phyloP scores from a whole-genome alignment of 2,888 invertebrate genomes.

The Neria commutata region DNA sequence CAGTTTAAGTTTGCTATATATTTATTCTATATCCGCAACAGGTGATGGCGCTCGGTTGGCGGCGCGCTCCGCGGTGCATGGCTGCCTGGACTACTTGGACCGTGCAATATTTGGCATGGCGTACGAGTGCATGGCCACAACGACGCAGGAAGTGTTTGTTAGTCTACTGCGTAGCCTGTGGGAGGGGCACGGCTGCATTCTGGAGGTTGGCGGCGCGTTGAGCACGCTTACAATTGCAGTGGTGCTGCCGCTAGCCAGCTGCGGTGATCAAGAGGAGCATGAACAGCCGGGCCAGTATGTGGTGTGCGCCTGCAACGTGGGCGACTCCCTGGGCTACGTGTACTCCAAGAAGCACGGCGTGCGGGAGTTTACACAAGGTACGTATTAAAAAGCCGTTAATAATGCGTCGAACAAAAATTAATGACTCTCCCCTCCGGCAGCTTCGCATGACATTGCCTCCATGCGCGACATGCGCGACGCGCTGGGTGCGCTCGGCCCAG shows the following conservation, averaged over 20 bases:
- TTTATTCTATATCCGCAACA: conserved; percentile 36
- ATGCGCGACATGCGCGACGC: conserved; percentile 88
- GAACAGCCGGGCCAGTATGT: conserved; percentile 62
- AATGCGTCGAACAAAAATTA: not conserved
- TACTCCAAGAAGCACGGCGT: conserved; percentile 79
- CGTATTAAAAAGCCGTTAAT: conserved; percentile 14
- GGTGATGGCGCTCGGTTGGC: conserved; percentile 81
- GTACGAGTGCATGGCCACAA: conserved; percentile 60
- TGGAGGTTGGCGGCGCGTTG: conserved; percentile 80
- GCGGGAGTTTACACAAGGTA: conserved; percentile 78
- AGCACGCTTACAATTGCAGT: conserved; percentile 85
- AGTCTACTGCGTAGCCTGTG: conserved; percentile 80
- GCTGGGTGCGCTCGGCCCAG: conserved; percentile 85
- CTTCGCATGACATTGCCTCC: conserved; percentile 81
- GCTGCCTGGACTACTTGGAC: conserved; percentile 82
- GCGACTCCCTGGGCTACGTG: conserved; percentile 87
- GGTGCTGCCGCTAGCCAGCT: conserved; percentile 67
- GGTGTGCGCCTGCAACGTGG: conserved; percentile 87
- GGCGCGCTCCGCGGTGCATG: conserved; percentile 85
- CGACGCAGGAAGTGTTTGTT: conserved; percentile 76
- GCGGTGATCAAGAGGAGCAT: not conserved
- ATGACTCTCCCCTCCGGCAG: conserved; percentile 49
- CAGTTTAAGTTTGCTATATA: not conserved
- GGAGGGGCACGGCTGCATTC: conserved; percentile 82
- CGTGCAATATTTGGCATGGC: conserved; percentile 68